phyloP scores from a whole-genome alignment of 2,888 invertebrate species.

The Hofmannophila pseudospretella region DNA sequence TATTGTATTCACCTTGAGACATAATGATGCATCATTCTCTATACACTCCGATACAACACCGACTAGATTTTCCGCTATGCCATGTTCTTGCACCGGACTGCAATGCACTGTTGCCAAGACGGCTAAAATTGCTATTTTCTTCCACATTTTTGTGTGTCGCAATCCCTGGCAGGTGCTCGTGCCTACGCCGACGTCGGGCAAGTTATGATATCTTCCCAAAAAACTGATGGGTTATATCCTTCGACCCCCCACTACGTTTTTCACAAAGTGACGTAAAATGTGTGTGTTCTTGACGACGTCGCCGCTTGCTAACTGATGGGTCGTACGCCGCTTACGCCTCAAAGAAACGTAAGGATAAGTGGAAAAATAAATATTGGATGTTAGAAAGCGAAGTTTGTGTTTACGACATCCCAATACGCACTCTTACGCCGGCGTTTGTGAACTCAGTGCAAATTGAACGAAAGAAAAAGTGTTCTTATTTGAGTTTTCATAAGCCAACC shows the following conservation, averaged over 20 bases:
- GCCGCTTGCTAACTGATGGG: constrained; percentile 54
- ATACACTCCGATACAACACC: constrained; percentile 76
- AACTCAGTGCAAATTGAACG: constrained; percentile 64
- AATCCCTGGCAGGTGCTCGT: constrained; percentile 24
- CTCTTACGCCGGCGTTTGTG: constrained; percentile 49
- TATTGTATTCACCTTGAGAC: constrained; percentile 78
- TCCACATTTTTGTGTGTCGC: constrained; percentile 50
- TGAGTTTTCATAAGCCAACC: constrained; percentile 58
- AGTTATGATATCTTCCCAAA: constrained; percentile 70
- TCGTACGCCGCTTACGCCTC: constrained; percentile 32
- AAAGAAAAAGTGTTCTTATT: constrained; percentile 76
- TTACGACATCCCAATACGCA: constrained; percentile 54
- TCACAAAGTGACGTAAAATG: constrained; percentile 56
- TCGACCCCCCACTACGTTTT: constrained; percentile 56
- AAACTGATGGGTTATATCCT: constrained; percentile 72
- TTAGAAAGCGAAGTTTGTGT: constrained; percentile 73
- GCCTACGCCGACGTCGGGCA: constrained; percentile 54
- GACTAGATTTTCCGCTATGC: constrained; percentile 62
- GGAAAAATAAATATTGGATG: constrained; percentile 74
- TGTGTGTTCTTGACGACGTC: constrained; percentile 55
- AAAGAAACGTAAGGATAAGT: constrained; percentile 62
- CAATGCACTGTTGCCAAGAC: constrained; percentile 56
- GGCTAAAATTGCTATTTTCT: constrained; percentile 50
- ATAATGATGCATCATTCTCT: constrained; percentile 76
- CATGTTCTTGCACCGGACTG: constrained; percentile 57